These are phyloP conservation scores for Ptiloglossa arizonensis DNA, from an alignment of 1,140 invertebrate species.

Conservation along the genomic window DNA sequence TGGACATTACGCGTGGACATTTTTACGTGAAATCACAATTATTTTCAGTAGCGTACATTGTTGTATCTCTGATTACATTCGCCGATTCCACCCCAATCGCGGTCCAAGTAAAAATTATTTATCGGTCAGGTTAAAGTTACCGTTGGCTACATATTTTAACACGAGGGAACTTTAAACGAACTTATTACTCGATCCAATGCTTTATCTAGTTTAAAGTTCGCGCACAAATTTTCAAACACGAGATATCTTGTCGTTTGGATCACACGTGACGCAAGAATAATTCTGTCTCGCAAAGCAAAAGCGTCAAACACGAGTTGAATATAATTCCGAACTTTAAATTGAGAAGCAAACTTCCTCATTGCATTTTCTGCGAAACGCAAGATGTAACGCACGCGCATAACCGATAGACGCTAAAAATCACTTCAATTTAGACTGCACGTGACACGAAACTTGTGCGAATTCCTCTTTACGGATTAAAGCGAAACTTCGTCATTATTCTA, in stretches of 20 bases:
- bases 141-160: too few relatives aligned
- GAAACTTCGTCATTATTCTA: slow-evolving; percentile 70
- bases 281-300: slow-evolving; percentile 7
- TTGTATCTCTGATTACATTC: too few relatives aligned
- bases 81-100: too few relatives aligned
- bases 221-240: background rate
- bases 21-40: too few relatives aligned
- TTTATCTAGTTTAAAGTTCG: background rate
- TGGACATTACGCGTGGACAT: too few relatives aligned
- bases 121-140: too few relatives aligned
- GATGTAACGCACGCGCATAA: slow-evolving; percentile 11
- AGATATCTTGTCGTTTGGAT: slow-evolving; percentile 8
- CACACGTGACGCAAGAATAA: slow-evolving; percentile 11
- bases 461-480: slow-evolving; percentile 56
- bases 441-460: slow-evolving; percentile 46
- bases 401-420: slow-evolving; percentile 55
- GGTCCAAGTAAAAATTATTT: too few relatives aligned
- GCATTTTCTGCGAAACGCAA: slow-evolving; percentile 10
- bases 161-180: too few relatives aligned
- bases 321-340: slow-evolving; percentile 53
- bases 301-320: slow-evolving; percentile 25
- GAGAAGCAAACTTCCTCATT: slow-evolving; percentile 33
- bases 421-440: slow-evolving; percentile 54
- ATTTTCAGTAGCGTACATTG: too few relatives aligned
- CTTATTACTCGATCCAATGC: too few relatives aligned